Conservation (phyloP, 2,888 invertebrate genomes). For the Philereme transversata region DNA sequence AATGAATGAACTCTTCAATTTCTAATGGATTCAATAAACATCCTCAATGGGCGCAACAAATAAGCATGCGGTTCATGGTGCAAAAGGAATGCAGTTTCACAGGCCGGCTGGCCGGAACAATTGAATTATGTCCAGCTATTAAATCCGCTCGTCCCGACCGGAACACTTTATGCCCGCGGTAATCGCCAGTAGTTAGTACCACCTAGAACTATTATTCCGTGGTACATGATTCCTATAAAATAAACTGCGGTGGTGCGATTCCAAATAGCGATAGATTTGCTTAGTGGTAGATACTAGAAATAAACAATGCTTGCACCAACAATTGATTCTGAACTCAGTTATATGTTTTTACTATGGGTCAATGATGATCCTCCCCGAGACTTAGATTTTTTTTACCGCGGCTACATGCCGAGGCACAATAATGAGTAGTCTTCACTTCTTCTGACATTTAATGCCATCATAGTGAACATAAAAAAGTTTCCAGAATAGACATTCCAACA, state of each 20-base stretch:
- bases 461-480: slow-evolving; percentile 20
- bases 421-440: slow-evolving; percentile 7
- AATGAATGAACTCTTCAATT: background rate
- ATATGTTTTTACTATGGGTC: no score
- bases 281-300: slow-evolving; percentile 13
- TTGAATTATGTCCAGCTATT: slow-evolving; percentile 76
- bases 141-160: slow-evolving; percentile 55
- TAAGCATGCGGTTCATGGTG: slow-evolving; percentile 46
- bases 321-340: background rate
- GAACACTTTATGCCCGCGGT: slow-evolving; percentile 54
- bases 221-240: slow-evolving; percentile 33
- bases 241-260: slow-evolving; percentile 38
- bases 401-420: background rate
- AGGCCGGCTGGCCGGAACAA: slow-evolving; percentile 69
- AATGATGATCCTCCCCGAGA: no score
- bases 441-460: slow-evolving; percentile 11
- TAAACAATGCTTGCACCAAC: slow-evolving; percentile 4
- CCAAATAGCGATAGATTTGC: slow-evolving; percentile 24
- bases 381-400: no score
- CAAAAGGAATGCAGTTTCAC: slow-evolving; percentile 70
- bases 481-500: slow-evolving; percentile 25
- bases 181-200: slow-evolving; percentile 53
- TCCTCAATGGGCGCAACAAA: slow-evolving; percentile 30
- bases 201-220: slow-evolving; percentile 21
- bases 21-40: slow-evolving; percentile 13